Conservation (phyloP, 2,888 invertebrate species). For the Platynereis dumerilii region DNA sequence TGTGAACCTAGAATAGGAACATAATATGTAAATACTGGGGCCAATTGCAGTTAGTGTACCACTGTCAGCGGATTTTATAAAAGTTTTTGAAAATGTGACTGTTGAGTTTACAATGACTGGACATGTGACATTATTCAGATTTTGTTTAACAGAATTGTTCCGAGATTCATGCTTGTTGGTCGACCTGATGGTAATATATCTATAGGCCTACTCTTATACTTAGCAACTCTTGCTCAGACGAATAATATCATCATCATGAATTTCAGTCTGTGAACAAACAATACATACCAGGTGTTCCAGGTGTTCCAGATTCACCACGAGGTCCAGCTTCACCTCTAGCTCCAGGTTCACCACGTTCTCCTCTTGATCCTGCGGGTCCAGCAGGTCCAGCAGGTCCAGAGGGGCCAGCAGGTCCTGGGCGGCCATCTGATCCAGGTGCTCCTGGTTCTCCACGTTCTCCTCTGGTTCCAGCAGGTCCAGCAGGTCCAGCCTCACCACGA, state of each 20-base stretch:
- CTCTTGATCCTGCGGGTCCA: conserved; percentile 21
- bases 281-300: conserved; percentile 30
- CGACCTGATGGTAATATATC: too few species aligned
- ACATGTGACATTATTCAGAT: too few species aligned
- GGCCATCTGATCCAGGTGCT: conserved; percentile 15
- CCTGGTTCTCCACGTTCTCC: conserved; percentile 15
- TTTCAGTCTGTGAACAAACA: too few species aligned
- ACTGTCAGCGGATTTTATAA: too few species aligned
- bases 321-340: conserved; percentile 9
- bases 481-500: conserved; percentile 12
- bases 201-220: too few species aligned
- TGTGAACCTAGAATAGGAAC: conserved; percentile 20
- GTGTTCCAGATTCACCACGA: conserved; percentile 8
- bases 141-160: too few species aligned
- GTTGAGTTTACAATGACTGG: too few species aligned
- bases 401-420: conserved; percentile 25
- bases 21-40: too few species aligned
- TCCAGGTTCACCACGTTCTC: conserved; percentile 20
- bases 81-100: too few species aligned
- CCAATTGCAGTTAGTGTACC: conserved; percentile 19
- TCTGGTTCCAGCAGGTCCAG: conserved; percentile 30
- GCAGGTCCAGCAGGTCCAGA: conserved; percentile 10
- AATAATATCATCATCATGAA: too few species aligned
- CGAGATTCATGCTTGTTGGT: too few species aligned
- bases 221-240: too few species aligned